Evolutionary conservation across 2,888 invertebrate species (phyloP).

Genomic region (Drosophila nigricruria): DNA sequence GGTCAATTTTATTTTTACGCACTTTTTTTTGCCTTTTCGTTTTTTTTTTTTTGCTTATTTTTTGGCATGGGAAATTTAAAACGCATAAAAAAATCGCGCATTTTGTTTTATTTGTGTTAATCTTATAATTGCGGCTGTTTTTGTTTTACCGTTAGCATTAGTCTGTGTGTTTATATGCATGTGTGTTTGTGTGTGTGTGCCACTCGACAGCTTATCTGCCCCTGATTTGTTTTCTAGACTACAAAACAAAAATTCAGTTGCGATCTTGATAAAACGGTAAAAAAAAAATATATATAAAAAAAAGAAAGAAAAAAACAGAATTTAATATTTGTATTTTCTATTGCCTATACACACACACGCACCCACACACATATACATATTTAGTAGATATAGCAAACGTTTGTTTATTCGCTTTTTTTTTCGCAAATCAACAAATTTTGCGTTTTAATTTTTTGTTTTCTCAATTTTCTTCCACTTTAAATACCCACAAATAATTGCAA

Average conservation of each 20-base stretch:
- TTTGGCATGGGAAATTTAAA: slow-evolving; percentile 75
- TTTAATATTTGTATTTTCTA: slow-evolving; percentile 58
- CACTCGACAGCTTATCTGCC: slow-evolving; percentile 74
- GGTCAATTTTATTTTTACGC: slow-evolving; percentile 79
- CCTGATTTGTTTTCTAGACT: slow-evolving; percentile 69
- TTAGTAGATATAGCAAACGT: slow-evolving; percentile 38
- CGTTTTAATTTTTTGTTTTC: slow-evolving; percentile 36
- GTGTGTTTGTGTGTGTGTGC: slow-evolving; percentile 42
- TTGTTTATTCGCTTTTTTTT: slow-evolving; percentile 59
- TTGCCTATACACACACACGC: slow-evolving; percentile 27
- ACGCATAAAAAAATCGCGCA: slow-evolving; percentile 70
- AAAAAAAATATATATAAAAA: slow-evolving; percentile 33
- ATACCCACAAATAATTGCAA: slow-evolving; percentile 28
- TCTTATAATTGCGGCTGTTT: slow-evolving; percentile 77
- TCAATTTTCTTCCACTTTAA: slow-evolving; percentile 24
- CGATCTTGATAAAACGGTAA: slow-evolving; percentile 70
- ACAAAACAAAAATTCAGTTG: slow-evolving; percentile 50
- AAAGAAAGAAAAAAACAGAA: slow-evolving; percentile 19
- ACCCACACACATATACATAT: not conserved
- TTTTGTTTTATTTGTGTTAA: slow-evolving; percentile 62
- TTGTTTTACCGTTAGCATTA: slow-evolving; percentile 42
- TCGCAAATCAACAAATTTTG: slow-evolving; percentile 55
- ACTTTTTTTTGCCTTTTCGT: slow-evolving; percentile 54
- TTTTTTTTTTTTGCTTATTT: slow-evolving; percentile 20
- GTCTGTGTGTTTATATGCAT: not conserved